These are phyloP conservation scores for Pharmacophagus antenor DNA, from an alignment of 2,888 invertebrate genomes.

Conservation along the genomic window DNA sequence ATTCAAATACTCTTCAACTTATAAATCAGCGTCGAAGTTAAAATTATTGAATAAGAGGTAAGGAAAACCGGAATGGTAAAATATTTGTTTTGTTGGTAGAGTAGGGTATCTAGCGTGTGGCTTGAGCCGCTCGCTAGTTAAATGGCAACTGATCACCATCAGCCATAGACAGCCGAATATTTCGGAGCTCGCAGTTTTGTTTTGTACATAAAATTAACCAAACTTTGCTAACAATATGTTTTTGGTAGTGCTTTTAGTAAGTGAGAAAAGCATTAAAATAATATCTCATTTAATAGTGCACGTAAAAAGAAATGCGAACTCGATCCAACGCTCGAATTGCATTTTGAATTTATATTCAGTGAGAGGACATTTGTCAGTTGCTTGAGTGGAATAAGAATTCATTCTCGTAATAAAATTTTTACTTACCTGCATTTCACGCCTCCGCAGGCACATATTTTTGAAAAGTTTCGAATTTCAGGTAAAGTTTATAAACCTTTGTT, in stretches of 20 bases:
- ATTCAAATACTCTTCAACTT: no score
- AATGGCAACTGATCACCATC: no score
- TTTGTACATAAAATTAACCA: not conserved
- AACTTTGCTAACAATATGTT: conserved; percentile 32
- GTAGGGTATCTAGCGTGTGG: no score
- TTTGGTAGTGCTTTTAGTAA: conserved; percentile 28
- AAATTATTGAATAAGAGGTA: no score
- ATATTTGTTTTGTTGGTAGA: no score
- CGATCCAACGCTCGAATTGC: conserved; percentile 29
- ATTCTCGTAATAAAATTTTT: conserved; percentile 31
- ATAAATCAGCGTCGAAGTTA: no score
- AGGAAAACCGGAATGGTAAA: no score
- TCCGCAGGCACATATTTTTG: conserved; percentile 24
- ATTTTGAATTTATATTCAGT: conserved; percentile 31
- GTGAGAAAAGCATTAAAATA: conserved; percentile 24
- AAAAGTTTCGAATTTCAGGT: conserved; percentile 26
- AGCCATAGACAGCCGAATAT: no score
- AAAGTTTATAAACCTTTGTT: conserved; percentile 21
- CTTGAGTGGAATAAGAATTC: conserved; percentile 31
- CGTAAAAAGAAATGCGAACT: conserved; percentile 29
- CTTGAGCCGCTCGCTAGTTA: no score
- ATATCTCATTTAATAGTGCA: conserved; percentile 26
- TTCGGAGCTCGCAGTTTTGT: no score
- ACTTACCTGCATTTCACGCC: conserved; percentile 31
- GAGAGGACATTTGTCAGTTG: conserved; percentile 31